Evolutionary conservation across 2,113 vertebrate genomes (phyloP), one percentile per base, ranked within the genome.

Genomic region (Dermatemys mawii): DNA sequence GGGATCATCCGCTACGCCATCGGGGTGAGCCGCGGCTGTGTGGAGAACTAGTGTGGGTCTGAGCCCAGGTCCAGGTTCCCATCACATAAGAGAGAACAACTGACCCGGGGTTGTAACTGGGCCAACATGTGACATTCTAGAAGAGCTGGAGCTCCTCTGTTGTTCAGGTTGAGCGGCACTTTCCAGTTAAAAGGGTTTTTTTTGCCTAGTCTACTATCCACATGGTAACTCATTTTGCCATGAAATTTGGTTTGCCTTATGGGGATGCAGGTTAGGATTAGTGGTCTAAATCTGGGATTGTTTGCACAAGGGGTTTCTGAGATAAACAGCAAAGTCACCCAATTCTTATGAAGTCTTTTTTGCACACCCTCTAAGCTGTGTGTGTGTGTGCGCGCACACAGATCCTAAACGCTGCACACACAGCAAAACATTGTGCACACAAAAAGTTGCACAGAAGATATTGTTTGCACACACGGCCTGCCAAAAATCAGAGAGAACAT

Each of bases 1-100:
- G 27, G 55, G 12, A 29, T 57, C 55, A 57, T 57, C 55, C 11
- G 11, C 91, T 98, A 98, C 5, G 97, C 98, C 82, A 96, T 98
- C 50, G 98, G 98, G 98, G 98, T 98, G 55, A 88, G 78, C 26
- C 5, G 1, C 4, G 8, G 24, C 55, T 24, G 44, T 27, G 35
- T 2, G 8, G 35, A 67, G 63, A 67, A 17, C 35, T 21, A 38
- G 35, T 21, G 5, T 38, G 19, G 63, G 5, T 63, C 60, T 63
- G 32, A 63, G 32, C 32, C 60, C 60, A 8, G 8, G 32, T 67
- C 35, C 17, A 38, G 35, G 35, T 38, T 70, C 63, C 63, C n/a
- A 38, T 38, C 63, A 38, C 4, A 7, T 70, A n/a, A 67, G 35
- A 17, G 63, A n/a, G 7, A 21, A 22, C 4, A 70, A n/a, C 63